Conservation (phyloP, 2,888 invertebrate genomes). For the Phrixothrix hirtus region DNA sequence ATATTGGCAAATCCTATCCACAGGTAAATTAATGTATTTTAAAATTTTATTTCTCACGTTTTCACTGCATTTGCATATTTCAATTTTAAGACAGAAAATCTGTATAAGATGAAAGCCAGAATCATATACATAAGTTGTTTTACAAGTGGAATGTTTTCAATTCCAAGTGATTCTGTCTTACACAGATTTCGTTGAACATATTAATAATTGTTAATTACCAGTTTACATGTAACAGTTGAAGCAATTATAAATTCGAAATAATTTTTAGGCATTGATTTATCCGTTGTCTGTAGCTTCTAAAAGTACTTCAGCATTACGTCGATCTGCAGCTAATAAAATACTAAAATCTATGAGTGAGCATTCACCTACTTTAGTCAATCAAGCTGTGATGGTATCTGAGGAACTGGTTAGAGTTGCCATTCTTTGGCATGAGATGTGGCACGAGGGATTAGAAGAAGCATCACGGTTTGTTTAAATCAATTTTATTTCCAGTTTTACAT, state of each 20-base stretch:
- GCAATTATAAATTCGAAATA: no score
- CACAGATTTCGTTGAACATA: no score
- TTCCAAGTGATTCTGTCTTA: no score
- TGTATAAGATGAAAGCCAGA: no score
- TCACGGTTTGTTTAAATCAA: conserved; percentile 59
- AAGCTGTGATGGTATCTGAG: conserved; percentile 95
- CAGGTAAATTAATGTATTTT: no score
- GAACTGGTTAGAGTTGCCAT: conserved; percentile 98
- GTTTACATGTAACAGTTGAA: no score
- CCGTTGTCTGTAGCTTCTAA: conserved; percentile 97
- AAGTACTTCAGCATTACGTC: conserved; percentile 81
- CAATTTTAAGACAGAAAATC: no score
- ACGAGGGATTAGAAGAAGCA: conserved; percentile 95
- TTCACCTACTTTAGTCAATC: conserved; percentile 87
- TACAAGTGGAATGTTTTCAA: no score
- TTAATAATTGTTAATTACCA: no score
- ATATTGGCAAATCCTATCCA: conserved; percentile 97
- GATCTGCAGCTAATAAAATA: conserved; percentile 92
- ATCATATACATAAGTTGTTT: no score
- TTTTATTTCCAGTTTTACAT: not conserved
- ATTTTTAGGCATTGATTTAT: conserved; percentile 93
- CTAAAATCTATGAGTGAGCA: conserved; percentile 95
- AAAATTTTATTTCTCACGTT: no score
- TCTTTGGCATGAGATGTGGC: conserved; percentile 99
- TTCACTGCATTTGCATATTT: no score